Evolutionary conservation across 2,888 invertebrate species (phyloP), one percentile per base, ranked within the genome.

Genomic region (Resseliella maxima): DNA sequence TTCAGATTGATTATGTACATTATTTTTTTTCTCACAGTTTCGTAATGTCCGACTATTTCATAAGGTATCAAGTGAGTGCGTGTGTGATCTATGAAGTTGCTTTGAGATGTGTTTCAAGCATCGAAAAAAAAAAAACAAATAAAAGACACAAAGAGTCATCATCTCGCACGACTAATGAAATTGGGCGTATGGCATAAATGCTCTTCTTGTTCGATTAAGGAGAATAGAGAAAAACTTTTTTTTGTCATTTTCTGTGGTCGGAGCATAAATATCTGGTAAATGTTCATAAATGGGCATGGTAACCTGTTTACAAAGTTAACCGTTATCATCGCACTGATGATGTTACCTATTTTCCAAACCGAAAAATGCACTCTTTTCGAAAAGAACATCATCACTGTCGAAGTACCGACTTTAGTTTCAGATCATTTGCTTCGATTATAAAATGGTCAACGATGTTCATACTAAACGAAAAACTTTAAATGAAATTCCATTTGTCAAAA

Each of bases 21-120:
- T 59, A 24, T 24, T 59, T 24, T 59, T 5, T 6, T 24, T 59
- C n/a, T 50, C 21, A 50, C 50, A 1, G 59, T 72, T 72, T 72
- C 72, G 72, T 72, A 72, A 72, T 35, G 72, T 35, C 31, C 15
- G 72, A 12, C 35, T 15, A 31, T 72, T 72, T 31, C 72, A 35
- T 72, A 31, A 31, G 72, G 5, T 6, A 3, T 2, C 0, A n/a
- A 24, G 3, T 6, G 59, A 6, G 0, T 72, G 31, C n/a, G 72
- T 72, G 72, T 72, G 72, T 72, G 72, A 72, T 72, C 72, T 72
- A 72, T 72, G 72, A 72, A 72, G 35, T 72, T 35, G 72, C 15
- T 31, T 10, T 10, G 3, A 31, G 72, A 72, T 59, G 10, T 2
- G 50, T 50, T 18, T 24, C 3, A 59, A n/a, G 10, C 24, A 24